These are phyloP conservation scores for Nebria ingens DNA, from an alignment of 1,140 invertebrate genomes.

Conservation along the genomic window DNA sequence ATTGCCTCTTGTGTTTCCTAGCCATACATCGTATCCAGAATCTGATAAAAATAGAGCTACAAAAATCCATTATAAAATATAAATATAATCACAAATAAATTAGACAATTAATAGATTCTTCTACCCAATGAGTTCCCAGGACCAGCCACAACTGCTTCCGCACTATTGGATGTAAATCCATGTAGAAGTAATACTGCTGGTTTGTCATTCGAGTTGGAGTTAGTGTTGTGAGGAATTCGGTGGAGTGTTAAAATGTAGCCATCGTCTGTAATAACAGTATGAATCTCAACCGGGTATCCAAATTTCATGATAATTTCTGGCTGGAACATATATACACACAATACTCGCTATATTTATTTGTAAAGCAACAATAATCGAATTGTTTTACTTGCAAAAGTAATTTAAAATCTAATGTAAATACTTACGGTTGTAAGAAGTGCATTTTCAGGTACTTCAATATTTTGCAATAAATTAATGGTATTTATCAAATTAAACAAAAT, in stretches of 20 bases:
- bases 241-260: constrained; percentile 48
- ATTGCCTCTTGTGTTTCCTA: constrained; percentile 57
- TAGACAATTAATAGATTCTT: too few species aligned
- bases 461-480: too few species aligned
- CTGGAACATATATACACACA: constrained; percentile 28
- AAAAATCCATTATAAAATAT: constrained; percentile 13
- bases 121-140: constrained; percentile 43
- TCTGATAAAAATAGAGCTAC: constrained; percentile 49
- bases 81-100: constrained; percentile 1
- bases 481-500: too few species aligned
- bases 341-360: background rate
- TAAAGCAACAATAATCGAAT: background rate
- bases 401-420: too few species aligned
- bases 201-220: constrained; percentile 24
- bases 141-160: constrained; percentile 52
- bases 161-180: constrained; percentile 53
- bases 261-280: constrained; percentile 45
- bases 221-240: constrained; percentile 42
- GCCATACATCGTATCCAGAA: constrained; percentile 58
- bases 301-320: constrained; percentile 39
- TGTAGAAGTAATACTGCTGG: constrained; percentile 51
- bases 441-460: background rate
- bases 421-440: background rate
- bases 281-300: constrained; percentile 46
- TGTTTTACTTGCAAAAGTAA: background rate